Conservation (phyloP, 2,888 invertebrate species). For the Chaetogeoica ovagalla region DNA sequence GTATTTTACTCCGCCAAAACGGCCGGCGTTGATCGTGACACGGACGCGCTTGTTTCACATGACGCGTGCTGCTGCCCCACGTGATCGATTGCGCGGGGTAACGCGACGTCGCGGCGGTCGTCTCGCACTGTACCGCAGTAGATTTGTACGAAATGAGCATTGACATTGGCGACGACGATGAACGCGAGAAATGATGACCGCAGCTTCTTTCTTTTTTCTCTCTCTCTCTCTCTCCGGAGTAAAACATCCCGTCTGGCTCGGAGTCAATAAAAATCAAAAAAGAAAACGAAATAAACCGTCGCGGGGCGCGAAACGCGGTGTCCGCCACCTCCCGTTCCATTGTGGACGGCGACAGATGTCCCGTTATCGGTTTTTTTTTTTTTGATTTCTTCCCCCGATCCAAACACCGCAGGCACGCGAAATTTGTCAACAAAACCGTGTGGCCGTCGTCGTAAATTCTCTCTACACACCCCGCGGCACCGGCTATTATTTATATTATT, state of each 20-base stretch:
- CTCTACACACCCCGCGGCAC: neutral
- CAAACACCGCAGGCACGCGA: neutral
- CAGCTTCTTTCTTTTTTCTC: constrained; percentile 4
- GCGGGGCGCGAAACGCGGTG: constrained; percentile 24
- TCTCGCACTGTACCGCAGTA: too few species aligned
- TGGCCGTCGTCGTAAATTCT: constrained; percentile 5
- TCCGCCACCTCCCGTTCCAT: neutral
- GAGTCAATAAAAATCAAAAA: constrained; percentile 25
- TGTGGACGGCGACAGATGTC: constrained; percentile 44
- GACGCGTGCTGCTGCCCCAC: too few species aligned
- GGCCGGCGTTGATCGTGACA: too few species aligned
- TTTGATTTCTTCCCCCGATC: neutral
- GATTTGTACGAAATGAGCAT: neutral
- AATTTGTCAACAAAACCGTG: constrained; percentile 53
- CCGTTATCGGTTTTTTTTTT: constrained; percentile 49
- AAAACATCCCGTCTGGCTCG: neutral
- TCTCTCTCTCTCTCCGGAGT: neutral
- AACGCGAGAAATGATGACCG: constrained; percentile 24
- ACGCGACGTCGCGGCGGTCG: neutral
- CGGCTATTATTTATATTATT: neutral
- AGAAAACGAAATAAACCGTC: constrained; percentile 29
- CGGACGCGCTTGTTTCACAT: too few species aligned
- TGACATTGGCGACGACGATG: neutral
- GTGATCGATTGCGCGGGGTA: neutral
- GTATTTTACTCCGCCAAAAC: too few species aligned